These are phyloP conservation scores for Eristalis intricaria DNA, from an alignment of 2,888 invertebrate species.

Conservation along the genomic window DNA sequence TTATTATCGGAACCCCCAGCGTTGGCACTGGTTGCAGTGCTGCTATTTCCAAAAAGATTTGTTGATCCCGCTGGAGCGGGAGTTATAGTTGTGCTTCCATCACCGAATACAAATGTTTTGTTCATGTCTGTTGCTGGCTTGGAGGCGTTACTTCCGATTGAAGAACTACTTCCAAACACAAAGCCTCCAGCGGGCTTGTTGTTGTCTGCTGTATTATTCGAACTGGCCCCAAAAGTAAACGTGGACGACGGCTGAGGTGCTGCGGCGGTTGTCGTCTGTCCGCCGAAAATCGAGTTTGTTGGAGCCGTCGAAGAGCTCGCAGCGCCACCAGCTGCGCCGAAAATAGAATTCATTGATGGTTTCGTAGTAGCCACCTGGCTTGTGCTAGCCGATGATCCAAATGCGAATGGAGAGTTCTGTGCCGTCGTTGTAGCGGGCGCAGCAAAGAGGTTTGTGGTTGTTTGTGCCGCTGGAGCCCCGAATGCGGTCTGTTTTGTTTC, in stretches of 20 bases:
- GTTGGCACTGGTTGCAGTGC: background rate
- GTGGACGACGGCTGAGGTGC: conserved; percentile 43
- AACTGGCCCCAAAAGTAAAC: conserved; percentile 37
- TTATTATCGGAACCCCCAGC: conserved; percentile 35
- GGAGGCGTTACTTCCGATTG: conserved; percentile 59
- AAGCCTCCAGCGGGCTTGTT: conserved; percentile 52
- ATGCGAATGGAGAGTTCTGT: conserved; percentile 44
- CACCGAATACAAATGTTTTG: conserved; percentile 62
- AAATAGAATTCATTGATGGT: background rate
- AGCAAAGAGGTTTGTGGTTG: conserved; percentile 74
- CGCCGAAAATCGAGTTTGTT: conserved; percentile 43
- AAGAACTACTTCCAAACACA: conserved; percentile 62
- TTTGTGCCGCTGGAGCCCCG: conserved; percentile 8
- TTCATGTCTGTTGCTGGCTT: conserved; percentile 58
- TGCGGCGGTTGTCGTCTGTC: conserved; percentile 39
- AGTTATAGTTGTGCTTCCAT: conserved; percentile 52
- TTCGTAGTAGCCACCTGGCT: conserved; percentile 3
- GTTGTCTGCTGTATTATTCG: conserved; percentile 21
- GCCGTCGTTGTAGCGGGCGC: conserved; percentile 65
- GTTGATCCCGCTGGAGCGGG: conserved; percentile 20
- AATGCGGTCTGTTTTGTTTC: conserved; percentile 26
- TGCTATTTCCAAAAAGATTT: conserved; percentile 40
- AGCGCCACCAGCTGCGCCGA: background rate
- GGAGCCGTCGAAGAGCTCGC: background rate
- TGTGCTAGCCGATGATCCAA: conserved; percentile 29